phyloP scores from a whole-genome alignment of 1,140 invertebrate genomes.

The Temnothorax curvispinosus region DNA sequence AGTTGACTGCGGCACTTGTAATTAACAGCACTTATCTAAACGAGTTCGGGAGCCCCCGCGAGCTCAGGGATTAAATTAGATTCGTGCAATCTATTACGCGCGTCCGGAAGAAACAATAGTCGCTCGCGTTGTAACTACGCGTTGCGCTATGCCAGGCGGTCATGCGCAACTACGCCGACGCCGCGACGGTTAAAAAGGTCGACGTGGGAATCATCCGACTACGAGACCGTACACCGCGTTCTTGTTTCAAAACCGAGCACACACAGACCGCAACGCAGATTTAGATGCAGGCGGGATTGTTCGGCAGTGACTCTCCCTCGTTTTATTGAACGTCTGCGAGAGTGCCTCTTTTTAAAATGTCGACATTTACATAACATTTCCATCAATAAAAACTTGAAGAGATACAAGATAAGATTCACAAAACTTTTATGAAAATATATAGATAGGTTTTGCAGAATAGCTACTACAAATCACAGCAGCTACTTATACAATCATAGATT shows the following conservation, averaged over 20 bases:
- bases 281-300: constrained; percentile 35
- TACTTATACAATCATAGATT: background rate
- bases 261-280: constrained; percentile 17
- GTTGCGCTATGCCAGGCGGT: constrained; percentile 3
- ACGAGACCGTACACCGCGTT: constrained; percentile 7
- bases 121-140: constrained; percentile 8
- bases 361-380: background rate
- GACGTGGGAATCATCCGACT: constrained; percentile 27
- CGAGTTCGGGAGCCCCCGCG: constrained; percentile 6
- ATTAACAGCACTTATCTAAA: constrained; percentile 63
- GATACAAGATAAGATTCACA: background rate
- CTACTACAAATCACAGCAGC: background rate
- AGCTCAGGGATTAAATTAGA: constrained; percentile 49
- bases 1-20: constrained; percentile 59
- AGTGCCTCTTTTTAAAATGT: background rate
- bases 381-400: background rate
- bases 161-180: constrained; percentile 22
- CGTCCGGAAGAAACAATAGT: constrained; percentile 51
- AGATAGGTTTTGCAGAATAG: background rate
- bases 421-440: background rate
- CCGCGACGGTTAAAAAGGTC: constrained; percentile 35
- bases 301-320: constrained; percentile 9
- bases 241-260: constrained; percentile 32
- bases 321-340: background rate
- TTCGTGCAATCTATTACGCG: constrained; percentile 59